A percentile compares a stretch with the other conserved stretches of the same genome.
These are phyloP conservation scores for Piprites chloris DNA, from an alignment of 2,113 vertebrate species.

Conservation along the genomic window DNA sequence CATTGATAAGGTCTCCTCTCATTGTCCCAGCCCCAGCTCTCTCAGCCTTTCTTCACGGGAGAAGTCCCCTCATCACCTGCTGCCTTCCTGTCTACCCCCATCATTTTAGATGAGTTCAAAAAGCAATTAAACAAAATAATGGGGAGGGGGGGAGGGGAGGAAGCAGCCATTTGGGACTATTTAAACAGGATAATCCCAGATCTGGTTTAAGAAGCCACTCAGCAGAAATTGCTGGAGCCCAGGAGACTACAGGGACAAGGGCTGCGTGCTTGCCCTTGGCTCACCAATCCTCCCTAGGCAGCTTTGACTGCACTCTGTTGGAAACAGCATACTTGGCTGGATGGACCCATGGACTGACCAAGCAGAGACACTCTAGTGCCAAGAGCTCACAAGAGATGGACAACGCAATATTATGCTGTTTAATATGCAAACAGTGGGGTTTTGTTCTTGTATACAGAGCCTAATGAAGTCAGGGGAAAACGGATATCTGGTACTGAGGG, in stretches of 20 bases:
- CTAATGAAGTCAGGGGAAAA: background rate
- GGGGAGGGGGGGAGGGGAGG: no score
- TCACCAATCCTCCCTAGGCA: background rate
- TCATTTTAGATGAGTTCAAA: background rate
- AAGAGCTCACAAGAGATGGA: background rate
- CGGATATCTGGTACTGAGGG: accelerated
- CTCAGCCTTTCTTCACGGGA: background rate
- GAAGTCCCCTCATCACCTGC: background rate
- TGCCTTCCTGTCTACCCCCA: background rate
- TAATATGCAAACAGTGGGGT: background rate
- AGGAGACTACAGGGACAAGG: background rate
- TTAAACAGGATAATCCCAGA: background rate
- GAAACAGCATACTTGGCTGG: background rate
- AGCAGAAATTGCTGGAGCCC: background rate
- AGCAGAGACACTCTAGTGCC: background rate
- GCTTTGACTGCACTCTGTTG: background rate
- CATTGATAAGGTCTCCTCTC: background rate
- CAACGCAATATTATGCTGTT: background rate
- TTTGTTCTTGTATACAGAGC: background rate
- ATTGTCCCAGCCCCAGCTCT: background rate
- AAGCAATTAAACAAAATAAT: background rate
- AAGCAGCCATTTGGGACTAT: background rate
- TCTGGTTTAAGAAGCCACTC: background rate
- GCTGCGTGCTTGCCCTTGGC: background rate
- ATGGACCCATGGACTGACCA: background rate